Evolutionary conservation across 2,113 vertebrate species (phyloP), one percentile per base, ranked within the genome.

Genomic region (Smithornis capensis): DNA sequence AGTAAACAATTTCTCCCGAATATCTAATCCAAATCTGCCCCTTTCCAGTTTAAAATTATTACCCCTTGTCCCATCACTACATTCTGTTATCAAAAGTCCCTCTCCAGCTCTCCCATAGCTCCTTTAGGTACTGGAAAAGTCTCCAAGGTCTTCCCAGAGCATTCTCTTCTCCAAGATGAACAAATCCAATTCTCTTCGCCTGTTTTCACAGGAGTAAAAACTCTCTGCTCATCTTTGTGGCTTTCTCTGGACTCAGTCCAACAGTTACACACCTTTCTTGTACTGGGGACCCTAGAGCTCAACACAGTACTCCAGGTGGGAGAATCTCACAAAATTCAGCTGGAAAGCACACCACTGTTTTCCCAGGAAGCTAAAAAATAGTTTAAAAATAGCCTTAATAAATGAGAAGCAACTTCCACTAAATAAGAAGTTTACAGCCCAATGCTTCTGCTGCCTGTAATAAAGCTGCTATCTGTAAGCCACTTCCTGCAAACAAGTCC

Each of bases 401-500:
- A 87, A 86, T 37, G 33, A 91, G 17, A 71, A 67, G 38, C 9
- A 80, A 53, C 14, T 52, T 87, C 77, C 94, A 94, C 74, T 90
- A 38, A 16, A 44, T 33, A 73, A 90, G 70, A 1, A 5, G 13
- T 27, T 60, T 81, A 64, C 53, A 96, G 60, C 50, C 37, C 55
- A 80, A 38, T 69, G n/a, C 8, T 93, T 59, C 73, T 65, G 59
- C 52, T 77, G 65, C 38, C 40, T 80, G 23, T 49, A 83, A 94
- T 83, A 92, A 95, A 96, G 35, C 55, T 86, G 45, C 25, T 84
- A 90, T 87, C 24, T 10, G 44, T 57, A 86, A 90, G 47, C 28
- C 40, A 21, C 35, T 89, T 91, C 79, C 83, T 95, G 42, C 71
- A 94, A 96, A 93, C 33, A 90, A 74, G 62, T 76, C 55, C 62